These are phyloP conservation scores for Eriocheir sinensis DNA, from an alignment of 1,140 invertebrate genomes.

Conservation along the genomic window DNA sequence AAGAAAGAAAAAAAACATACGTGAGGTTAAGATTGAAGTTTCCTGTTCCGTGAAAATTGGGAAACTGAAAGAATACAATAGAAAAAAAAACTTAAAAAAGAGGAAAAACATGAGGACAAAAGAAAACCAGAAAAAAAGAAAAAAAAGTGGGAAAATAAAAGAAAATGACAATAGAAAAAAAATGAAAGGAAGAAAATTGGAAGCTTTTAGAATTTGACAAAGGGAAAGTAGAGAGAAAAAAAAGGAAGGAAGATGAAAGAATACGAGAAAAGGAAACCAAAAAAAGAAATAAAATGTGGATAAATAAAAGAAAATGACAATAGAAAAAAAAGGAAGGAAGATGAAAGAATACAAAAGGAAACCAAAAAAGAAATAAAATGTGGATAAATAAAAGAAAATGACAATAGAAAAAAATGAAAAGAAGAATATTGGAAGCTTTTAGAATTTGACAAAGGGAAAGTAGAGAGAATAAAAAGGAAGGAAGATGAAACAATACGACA, in stretches of 20 bases:
- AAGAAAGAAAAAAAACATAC: no score
- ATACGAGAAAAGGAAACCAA: no score
- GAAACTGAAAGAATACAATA: no score
- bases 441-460: slow-evolving; percentile 20
- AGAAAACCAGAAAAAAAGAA: neutral
- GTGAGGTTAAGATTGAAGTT: no score
- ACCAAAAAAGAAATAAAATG: no score
- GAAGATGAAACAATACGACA: neutral
- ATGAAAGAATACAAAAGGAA: neutral
- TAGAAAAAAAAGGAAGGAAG: neutral
- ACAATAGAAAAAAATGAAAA: no score
- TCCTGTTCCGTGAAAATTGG: no score
- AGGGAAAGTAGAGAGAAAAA: neutral
- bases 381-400: no score
- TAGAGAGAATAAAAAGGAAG: neutral
- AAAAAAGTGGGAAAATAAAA: neutral
- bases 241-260: no score
- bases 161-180: neutral
- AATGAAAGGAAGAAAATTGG: neutral
- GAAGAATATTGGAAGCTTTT: no score
- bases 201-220: neutral
- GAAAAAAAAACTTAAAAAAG: no score
- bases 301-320: neutral
- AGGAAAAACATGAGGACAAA: neutral
- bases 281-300: neutral